Conservation (phyloP, 2,797 vertebrate genomes). For the Enteromius afrohamiltoni region DNA sequence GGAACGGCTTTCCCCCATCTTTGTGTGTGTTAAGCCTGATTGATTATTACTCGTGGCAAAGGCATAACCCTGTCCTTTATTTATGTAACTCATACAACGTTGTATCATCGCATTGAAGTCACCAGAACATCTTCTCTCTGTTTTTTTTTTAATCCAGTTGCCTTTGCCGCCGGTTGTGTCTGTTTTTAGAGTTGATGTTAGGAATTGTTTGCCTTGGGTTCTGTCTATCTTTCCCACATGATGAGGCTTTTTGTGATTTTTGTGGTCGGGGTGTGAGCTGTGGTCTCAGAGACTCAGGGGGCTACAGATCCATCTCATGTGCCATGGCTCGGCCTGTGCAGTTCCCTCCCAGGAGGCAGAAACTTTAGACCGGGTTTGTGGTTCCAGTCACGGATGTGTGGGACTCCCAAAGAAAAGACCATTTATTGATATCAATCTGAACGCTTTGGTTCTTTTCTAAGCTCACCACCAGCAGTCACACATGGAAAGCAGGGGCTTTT, state of each 20-base stretch:
- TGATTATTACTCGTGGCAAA: constrained; percentile 65
- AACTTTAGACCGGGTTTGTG: constrained; percentile 65
- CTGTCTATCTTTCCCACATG: constrained; percentile 61
- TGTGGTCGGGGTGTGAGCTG: constrained; percentile 62
- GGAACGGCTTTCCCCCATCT: constrained; percentile 42
- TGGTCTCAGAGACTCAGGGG: constrained; percentile 50
- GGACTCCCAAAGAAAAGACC: constrained; percentile 57
- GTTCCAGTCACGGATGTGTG: constrained; percentile 65
- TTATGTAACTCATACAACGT: constrained; percentile 56
- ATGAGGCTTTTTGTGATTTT: constrained; percentile 60
- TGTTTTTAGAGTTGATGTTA: constrained; percentile 59
- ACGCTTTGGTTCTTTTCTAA: constrained; percentile 58
- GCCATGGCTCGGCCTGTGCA: constrained; percentile 52
- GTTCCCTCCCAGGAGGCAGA: constrained; percentile 60
- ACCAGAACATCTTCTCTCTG: constrained; percentile 46
- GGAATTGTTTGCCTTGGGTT: constrained; percentile 65
- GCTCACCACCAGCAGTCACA: constrained; percentile 42
- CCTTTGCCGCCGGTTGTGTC: constrained; percentile 41
- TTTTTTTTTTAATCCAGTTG: constrained; percentile 57
- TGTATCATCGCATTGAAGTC: constrained; percentile 34
- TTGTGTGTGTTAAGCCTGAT: constrained; percentile 65
- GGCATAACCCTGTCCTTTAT: constrained; percentile 54
- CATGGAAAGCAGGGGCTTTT: constrained; percentile 13
- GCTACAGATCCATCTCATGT: constrained; percentile 53
- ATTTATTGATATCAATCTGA: constrained; percentile 68